Evolutionary conservation across 35 echinoderm and acorn worm species (phyloP).

Genomic region (Ophiothrix spiculata): DNA sequence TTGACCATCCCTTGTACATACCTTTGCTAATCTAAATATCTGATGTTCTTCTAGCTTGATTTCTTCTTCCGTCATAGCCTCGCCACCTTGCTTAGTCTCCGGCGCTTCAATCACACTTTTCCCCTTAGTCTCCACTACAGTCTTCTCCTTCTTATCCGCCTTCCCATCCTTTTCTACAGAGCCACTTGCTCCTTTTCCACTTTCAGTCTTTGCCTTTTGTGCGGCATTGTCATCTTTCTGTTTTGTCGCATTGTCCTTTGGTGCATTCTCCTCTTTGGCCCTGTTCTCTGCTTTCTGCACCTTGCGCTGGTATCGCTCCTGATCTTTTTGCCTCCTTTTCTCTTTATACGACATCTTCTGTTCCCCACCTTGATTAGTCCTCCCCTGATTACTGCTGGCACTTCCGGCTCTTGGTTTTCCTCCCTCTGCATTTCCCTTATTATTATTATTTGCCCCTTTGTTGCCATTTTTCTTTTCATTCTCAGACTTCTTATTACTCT

Average conservation of each 20-base stretch:
- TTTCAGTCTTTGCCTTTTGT: background rate
- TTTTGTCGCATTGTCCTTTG: background rate
- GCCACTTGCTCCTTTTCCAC: background rate
- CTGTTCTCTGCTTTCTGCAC: slow-evolving; percentile 6
- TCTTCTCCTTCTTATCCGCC: background rate
- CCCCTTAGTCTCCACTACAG: background rate
- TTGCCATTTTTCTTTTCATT: background rate
- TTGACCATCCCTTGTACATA: slow-evolving; percentile 16
- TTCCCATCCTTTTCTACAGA: background rate
- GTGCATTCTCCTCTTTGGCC: background rate
- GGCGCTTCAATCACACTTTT: background rate
- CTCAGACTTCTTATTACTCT: background rate
- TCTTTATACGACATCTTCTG: slow-evolving; percentile 5
- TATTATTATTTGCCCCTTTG: background rate
- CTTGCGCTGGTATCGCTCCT: slow-evolving; percentile 16
- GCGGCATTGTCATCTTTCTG: background rate
- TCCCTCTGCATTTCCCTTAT: background rate
- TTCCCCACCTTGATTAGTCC: background rate
- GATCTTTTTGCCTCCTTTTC: slow-evolving; percentile 24
- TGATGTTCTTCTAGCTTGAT: slow-evolving; percentile 24
- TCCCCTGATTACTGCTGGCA: background rate
- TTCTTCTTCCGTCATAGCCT: slow-evolving; percentile 15
- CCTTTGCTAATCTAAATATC: slow-evolving; percentile 50
- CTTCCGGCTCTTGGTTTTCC: background rate
- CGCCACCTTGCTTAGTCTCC: background rate